Evolutionary conservation across 1,140 invertebrate species (phyloP).

Genomic region (Solenopsis fugax): DNA sequence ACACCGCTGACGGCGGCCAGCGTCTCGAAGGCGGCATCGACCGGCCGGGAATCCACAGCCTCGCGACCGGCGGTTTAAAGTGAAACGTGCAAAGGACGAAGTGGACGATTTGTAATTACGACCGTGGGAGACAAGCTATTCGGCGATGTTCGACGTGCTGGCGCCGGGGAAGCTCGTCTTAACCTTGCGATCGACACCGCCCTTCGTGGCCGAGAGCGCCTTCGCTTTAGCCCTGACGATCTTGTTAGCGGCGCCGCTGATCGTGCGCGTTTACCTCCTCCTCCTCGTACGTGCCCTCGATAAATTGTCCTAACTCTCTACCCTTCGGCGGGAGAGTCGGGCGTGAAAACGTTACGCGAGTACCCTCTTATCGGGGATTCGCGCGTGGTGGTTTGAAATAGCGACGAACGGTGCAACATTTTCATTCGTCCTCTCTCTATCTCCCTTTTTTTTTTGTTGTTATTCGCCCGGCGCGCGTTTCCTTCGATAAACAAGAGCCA

Average conservation of each 20-base stretch:
- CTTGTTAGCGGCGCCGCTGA: constrained; percentile 80
- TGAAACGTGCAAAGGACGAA: constrained; percentile 26
- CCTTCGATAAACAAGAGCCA: constrained; percentile 28
- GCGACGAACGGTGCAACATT: neutral
- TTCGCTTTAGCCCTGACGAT: constrained; percentile 79
- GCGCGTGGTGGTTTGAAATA: neutral
- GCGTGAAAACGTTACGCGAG: neutral
- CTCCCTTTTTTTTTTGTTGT: neutral
- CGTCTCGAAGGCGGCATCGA: constrained; percentile 62
- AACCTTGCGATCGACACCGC: constrained; percentile 80
- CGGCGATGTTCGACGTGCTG: constrained; percentile 80
- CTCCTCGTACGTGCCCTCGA: constrained; percentile 79
- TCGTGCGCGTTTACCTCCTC: constrained; percentile 75
- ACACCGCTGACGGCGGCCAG: constrained; percentile 63
- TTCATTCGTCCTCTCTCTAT: neutral
- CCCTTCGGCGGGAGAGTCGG: neutral
- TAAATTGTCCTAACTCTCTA: constrained; percentile 18
- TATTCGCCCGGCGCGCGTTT: neutral
- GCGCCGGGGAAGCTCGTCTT: constrained; percentile 75
- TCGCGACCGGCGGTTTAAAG: constrained; percentile 26
- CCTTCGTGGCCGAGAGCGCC: constrained; percentile 78
- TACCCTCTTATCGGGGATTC: neutral
- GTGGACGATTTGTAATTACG: constrained; percentile 55
- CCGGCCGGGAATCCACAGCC: constrained; percentile 30
- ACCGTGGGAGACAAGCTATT: constrained; percentile 62